Evolutionary conservation across 2,113 vertebrate genomes (phyloP).

Genomic region (Hydrochoerus hydrochaeris): DNA sequence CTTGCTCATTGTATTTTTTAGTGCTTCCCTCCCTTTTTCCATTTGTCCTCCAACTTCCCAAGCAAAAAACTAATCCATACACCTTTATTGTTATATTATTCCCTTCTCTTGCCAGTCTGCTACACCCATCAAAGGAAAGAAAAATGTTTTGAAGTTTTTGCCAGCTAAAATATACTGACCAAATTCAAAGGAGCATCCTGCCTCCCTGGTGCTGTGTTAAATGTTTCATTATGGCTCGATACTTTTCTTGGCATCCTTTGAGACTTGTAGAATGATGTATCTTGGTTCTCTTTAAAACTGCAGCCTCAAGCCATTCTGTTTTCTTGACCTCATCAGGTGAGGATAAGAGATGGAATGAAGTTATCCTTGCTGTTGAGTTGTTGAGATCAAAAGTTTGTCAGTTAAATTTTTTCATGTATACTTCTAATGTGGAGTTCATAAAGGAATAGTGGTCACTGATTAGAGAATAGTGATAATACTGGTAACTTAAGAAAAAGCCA

Average conservation of each 20-base stretch:
- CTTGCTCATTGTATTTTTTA: neutral
- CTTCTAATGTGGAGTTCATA: neutral
- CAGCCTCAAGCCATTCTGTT: neutral
- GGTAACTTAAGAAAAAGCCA: neutral
- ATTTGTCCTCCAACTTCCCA: neutral
- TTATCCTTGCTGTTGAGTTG: slow-evolving; percentile 8
- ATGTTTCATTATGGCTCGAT: neutral
- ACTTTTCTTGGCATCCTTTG: neutral
- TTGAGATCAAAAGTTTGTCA: slow-evolving; percentile 8
- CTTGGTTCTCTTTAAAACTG: slow-evolving; percentile 15
- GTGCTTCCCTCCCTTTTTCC: neutral
- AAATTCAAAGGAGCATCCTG: neutral
- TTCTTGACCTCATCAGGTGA: neutral
- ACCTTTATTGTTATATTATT: neutral
- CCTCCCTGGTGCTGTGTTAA: neutral
- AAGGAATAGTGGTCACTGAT: neutral
- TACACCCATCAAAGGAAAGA: slow-evolving; percentile 26
- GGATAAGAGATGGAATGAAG: neutral
- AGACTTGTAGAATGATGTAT: slow-evolving; percentile 32
- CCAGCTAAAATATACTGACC: neutral
- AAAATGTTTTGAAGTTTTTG: neutral
- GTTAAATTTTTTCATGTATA: neutral
- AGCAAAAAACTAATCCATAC: neutral
- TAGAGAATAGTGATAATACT: neutral
- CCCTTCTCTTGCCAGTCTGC: neutral